Conservation (phyloP, 2,888 invertebrate species). For the Trissonchulus latispiculum region DNA sequence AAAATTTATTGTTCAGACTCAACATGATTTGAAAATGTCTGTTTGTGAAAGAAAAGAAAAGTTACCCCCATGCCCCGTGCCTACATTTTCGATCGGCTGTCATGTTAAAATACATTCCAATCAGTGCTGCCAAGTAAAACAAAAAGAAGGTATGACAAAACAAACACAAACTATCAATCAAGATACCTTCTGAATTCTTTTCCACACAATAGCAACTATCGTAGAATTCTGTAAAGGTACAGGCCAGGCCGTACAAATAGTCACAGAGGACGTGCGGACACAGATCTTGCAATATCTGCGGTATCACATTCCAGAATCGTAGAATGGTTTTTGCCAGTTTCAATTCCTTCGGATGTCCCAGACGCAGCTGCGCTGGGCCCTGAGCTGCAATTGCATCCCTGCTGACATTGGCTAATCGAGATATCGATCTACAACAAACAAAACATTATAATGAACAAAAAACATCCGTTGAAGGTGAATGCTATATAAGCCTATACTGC, state of each 20-base stretch:
- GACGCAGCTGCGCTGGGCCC: conserved; percentile 52
- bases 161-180: no score
- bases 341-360: conserved; percentile 85
- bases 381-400: conserved; percentile 48
- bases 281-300: conserved; percentile 51
- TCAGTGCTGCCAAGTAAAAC: no score
- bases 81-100: no score
- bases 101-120: no score
- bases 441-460: no score
- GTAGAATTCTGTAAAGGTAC: conserved; percentile 90
- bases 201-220: conserved; percentile 94
- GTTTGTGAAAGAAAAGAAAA: no score
- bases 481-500: no score
- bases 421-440: conserved; percentile 47
- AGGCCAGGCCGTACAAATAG: conserved; percentile 84
- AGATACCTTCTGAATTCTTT: conserved; percentile 60
- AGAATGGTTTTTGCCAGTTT: conserved; percentile 67
- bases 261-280: conserved; percentile 80
- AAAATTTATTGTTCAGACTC: no score
- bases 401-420: conserved; percentile 46
- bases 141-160: no score
- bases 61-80: no score
- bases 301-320: conserved; percentile 25
- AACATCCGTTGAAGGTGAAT: no score
- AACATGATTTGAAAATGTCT: no score